Evolutionary conservation across 2,113 vertebrate genomes (phyloP).

Genomic region (Cyprinodon tularosa): DNA sequence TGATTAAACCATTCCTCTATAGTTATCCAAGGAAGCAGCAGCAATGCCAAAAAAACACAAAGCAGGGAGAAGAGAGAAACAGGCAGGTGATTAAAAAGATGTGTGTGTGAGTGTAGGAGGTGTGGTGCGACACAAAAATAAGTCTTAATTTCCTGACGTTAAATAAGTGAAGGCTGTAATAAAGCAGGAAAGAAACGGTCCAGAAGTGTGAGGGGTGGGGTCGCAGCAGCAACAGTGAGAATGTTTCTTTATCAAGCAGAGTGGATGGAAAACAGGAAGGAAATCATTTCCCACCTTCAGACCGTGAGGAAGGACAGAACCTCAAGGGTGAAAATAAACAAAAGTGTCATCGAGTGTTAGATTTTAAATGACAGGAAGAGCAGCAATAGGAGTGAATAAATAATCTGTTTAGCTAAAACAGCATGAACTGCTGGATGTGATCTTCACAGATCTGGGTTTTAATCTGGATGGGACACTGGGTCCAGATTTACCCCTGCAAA

Average conservation of each 20-base stretch:
- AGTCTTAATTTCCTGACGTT: not conserved
- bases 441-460: constrained; percentile 33
- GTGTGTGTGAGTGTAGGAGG: constrained; percentile 48
- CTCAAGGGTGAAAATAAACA: constrained; percentile 16
- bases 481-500: constrained; percentile 14
- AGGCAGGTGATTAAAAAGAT: constrained; percentile 77
- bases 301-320: not conserved
- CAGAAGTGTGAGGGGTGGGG: constrained; percentile 4
- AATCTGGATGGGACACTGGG: constrained; percentile 33
- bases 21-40: constrained; percentile 90
- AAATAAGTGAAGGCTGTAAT: not conserved
- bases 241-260: no score
- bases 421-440: not conserved
- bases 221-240: not conserved
- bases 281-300: constrained; percentile 1
- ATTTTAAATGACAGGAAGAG: constrained; percentile 10
- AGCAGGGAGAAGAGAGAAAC: constrained; percentile 79
- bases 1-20: constrained; percentile 99
- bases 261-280: not conserved
- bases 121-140: constrained; percentile 25
- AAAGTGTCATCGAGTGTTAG: constrained; percentile 14
- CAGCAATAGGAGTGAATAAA: constrained; percentile 7
- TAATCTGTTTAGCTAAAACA: constrained; percentile 40
- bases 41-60: constrained; percentile 82
- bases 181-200: constrained; percentile 4